Base-by-base conservation (phyloP, 2,888 invertebrate genomes). In the Eupeodes luniger region DNA sequence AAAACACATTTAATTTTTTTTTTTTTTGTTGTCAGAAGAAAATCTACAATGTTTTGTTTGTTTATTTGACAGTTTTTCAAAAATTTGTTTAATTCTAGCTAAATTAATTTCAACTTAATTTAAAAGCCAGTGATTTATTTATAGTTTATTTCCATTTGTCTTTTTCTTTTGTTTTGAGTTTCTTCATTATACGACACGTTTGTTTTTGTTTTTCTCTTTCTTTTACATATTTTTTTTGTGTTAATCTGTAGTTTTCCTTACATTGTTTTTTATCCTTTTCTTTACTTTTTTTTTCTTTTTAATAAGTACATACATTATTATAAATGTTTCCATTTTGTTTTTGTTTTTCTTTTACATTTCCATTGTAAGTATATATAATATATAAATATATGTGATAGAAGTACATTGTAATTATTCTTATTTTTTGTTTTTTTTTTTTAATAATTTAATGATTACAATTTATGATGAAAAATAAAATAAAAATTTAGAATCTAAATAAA, bases 21-120 rank as follows among this genome's bases (percentile, higher is more conserved):
- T 80, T 85, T 51, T 55, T 86, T 80, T 85, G 70, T 85, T 88
- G 88, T 88, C 88, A 88, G 88, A 90, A 90, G 90, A 90, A 90
- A 90, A 87, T 90, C 89, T 90, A 90, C 90, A 87, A 85, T 89
- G 81, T 85, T 89, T 89, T 84, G 89, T 90, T 89, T 82, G 77
- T 87, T 82, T 85, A 82, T 90, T 86, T 86, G 86, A 89, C 81
- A 89, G 82, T 80, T 89, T 89, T 85, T 88, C 85, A 84, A 88
- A 88, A 88, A 88, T 85, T 88, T 88, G 85, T 88, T 88, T 85
- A 88, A 85, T 88, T 88, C 88, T 88, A 88, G 88, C 88, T 88
- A 88, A 88, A 85, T 81, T 81, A 88, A 88, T 88, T 81, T 88
- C 85, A 88, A 88, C 88, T 88, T 85, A 88, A 88, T 88, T 84